These are phyloP conservation scores for Polyploca ridens DNA, from an alignment of 2,888 invertebrate species.

Conservation along the genomic window DNA sequence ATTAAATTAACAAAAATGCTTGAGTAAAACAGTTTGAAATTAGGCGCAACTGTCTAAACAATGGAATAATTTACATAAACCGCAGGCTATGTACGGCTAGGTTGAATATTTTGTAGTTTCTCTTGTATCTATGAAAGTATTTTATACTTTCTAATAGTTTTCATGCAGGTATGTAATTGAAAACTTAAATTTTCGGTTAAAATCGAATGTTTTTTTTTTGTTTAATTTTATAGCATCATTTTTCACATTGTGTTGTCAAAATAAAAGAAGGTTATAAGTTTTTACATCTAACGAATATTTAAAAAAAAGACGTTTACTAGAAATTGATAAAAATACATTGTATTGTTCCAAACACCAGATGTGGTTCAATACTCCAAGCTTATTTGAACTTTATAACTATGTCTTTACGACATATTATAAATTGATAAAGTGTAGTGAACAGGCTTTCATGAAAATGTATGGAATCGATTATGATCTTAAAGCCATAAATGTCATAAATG, in stretches of 20 bases:
- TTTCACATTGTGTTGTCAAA: too few species aligned
- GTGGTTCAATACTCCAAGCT: neutral
- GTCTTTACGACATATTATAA: neutral
- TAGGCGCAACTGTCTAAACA: constrained; percentile 13
- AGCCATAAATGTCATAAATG: constrained; percentile 57
- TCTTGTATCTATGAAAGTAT: constrained; percentile 23
- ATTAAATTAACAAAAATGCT: constrained; percentile 16
- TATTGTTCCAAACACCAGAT: neutral
- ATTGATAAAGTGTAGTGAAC: neutral
- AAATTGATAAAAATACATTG: neutral
- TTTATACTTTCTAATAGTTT: too few species aligned
- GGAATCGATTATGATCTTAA: constrained; percentile 54
- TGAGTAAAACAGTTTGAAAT: constrained; percentile 15
- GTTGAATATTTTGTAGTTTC: constrained; percentile 1
- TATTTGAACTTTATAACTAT: neutral
- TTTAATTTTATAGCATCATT: too few species aligned
- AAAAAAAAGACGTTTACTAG: neutral
- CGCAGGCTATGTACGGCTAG: neutral
- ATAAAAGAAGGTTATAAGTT: neutral
- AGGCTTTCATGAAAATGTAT: constrained; percentile 56
- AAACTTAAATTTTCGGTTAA: too few species aligned
- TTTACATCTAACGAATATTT: neutral
- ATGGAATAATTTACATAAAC: constrained; percentile 17
- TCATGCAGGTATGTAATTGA: too few species aligned
- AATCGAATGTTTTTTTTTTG: too few species aligned